Percentiles rank a stretch among this genome's conserved stretches.
These are phyloP conservation scores for Phoxinus dragarum DNA, from an alignment of 2,797 vertebrate genomes.

Conservation along the genomic window DNA sequence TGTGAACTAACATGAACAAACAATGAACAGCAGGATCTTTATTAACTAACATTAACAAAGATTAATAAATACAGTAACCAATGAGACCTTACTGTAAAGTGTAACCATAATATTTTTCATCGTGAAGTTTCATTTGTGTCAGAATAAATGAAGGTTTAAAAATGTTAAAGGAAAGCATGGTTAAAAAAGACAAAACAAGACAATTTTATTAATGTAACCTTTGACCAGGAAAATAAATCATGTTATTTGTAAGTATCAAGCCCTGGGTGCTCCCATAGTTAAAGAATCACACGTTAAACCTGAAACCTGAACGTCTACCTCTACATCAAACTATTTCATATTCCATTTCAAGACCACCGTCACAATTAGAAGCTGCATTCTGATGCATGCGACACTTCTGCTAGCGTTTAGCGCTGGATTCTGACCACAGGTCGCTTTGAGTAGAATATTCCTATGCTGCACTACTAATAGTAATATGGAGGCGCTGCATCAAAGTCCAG, in stretches of 20 bases:
- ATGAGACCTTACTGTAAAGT: too few species aligned
- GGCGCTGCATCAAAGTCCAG: conserved; percentile 59
- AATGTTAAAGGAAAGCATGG: background rate
- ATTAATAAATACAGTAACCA: background rate
- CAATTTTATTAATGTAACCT: background rate
- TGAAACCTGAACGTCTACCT: background rate
- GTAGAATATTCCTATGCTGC: conserved; percentile 10
- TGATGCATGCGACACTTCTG: background rate
- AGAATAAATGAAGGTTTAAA: background rate
- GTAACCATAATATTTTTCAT: background rate
- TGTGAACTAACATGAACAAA: background rate
- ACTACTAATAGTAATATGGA: conserved; percentile 54
- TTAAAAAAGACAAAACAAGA: background rate
- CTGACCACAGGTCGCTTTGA: conserved; percentile 24
- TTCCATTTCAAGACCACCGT: background rate
- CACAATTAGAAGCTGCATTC: background rate
- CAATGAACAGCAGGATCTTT: too few species aligned
- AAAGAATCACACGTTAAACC: too few species aligned
- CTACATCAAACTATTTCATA: background rate
- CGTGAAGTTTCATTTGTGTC: accelerated
- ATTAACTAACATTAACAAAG: background rate
- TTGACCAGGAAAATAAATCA: background rate
- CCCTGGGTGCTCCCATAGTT: background rate
- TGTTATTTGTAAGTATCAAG: background rate
- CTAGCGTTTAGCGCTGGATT: conserved; percentile 11